A percentile compares a stretch with the other conserved stretches of the same genome.
Evolutionary conservation across 37 sponge, comb jelly and placozoan species (phyloP).

Genomic region (Ephydatia muelleri): DNA sequence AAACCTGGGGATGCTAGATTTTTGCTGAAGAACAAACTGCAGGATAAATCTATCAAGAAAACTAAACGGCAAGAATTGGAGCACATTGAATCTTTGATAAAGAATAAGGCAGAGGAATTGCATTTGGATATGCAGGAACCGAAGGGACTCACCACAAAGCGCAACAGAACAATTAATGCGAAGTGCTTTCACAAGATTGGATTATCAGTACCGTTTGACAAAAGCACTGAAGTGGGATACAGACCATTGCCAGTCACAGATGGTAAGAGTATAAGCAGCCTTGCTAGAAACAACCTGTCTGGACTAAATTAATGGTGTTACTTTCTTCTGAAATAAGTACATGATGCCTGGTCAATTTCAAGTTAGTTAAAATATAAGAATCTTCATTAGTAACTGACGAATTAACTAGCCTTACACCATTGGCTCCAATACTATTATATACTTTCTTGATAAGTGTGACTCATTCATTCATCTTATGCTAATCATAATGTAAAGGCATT

Average conservation of each 20-base stretch:
- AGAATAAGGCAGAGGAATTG: background rate
- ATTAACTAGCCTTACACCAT: too few species aligned
- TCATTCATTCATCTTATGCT: too few species aligned
- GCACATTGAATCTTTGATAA: background rate
- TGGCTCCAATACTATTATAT: too few species aligned
- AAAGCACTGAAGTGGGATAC: constrained; percentile 80
- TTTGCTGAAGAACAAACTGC: constrained; percentile 3
- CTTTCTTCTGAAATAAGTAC: too few species aligned
- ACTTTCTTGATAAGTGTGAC: too few species aligned
- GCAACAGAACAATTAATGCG: constrained; percentile 49
- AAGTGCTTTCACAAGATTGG: constrained; percentile 73
- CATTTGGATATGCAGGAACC: constrained; percentile 14
- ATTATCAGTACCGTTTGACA: constrained; percentile 77
- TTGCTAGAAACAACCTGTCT: too few species aligned
- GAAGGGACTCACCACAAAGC: constrained; percentile 12
- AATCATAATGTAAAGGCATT: too few species aligned
- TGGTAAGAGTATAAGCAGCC: constrained; percentile 65
- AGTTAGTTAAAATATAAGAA: too few species aligned
- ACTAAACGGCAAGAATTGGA: constrained; percentile 2
- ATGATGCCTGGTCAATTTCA: too few species aligned
- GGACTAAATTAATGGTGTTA: too few species aligned
- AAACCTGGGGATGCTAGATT: background rate
- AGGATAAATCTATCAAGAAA: constrained; percentile 12
- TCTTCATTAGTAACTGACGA: too few species aligned
- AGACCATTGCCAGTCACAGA: constrained; percentile 76